Percentiles rank a stretch among this genome's conserved stretches.
Conservation (phyloP, 2,797 vertebrate genomes). For the Galagoides demidoff region DNA sequence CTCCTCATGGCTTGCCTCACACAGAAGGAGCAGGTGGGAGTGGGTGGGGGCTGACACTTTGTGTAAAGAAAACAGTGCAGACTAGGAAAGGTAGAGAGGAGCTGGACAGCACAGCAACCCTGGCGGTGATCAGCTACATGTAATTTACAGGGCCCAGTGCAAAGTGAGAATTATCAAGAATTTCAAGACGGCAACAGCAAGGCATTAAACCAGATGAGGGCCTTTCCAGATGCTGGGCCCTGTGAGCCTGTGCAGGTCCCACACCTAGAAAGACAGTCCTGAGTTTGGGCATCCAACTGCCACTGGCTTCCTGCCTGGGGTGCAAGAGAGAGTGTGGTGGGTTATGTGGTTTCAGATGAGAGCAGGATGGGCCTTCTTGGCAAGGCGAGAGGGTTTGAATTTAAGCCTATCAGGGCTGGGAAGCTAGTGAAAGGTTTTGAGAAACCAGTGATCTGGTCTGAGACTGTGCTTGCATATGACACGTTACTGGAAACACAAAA, state of each 20-base stretch:
- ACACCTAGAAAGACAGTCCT: fast-evolving
- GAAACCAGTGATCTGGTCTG: not conserved
- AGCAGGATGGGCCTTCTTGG: not conserved
- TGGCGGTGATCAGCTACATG: not conserved
- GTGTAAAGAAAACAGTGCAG: not conserved
- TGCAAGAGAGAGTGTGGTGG: fast-evolving
- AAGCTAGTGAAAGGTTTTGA: not conserved
- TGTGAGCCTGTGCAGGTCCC: no score
- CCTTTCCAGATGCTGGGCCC: not conserved
- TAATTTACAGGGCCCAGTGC: not conserved
- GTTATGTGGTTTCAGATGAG: no score
- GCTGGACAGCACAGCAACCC: not conserved
- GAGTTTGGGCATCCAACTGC: not conserved
- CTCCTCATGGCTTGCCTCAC: not conserved
- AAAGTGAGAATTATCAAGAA: not conserved
- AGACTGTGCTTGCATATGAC: not conserved
- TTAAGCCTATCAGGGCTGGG: not conserved
- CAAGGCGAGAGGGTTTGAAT: not conserved
- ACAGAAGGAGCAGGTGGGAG: not conserved
- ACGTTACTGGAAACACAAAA: fast-evolving
- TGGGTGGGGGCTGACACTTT: not conserved
- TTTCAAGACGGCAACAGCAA: not conserved
- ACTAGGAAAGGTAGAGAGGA: not conserved
- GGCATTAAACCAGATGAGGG: not conserved
- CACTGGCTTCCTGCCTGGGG: not conserved